Evolutionary conservation across 2,113 vertebrate species (phyloP).

Genomic region (Brienomyrus longianalis): DNA sequence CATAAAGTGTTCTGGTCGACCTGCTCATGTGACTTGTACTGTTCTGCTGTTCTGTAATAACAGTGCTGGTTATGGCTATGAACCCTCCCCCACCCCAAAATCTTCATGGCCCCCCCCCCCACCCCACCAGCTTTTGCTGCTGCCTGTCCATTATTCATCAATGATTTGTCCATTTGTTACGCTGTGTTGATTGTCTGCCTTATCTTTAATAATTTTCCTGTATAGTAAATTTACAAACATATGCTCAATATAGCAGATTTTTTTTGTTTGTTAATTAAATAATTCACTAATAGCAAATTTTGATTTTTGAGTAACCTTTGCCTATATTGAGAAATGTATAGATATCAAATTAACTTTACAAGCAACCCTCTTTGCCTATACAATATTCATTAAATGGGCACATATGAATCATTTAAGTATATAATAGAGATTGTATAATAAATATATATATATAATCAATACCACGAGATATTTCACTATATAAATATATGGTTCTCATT

Average conservation of each 20-base stretch:
- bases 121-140: background rate
- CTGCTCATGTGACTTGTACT: background rate
- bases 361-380: background rate
- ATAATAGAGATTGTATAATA: background rate
- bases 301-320: background rate
- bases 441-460: background rate
- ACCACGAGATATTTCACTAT: background rate
- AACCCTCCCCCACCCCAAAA: background rate
- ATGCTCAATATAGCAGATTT: background rate
- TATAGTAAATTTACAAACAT: background rate
- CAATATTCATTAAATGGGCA: background rate
- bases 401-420: background rate
- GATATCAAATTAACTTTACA: background rate
- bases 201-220: background rate
- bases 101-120: background rate
- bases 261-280: background rate
- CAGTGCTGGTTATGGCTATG: background rate
- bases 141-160: background rate
- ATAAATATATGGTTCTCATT: background rate
- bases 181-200: background rate
- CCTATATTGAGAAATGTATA: background rate
- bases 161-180: background rate
- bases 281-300: background rate
- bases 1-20: background rate
- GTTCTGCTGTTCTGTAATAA: background rate